These are phyloP conservation scores for Salminus brasiliensis DNA, from an alignment of 2,113 vertebrate genomes.

Conservation along the genomic window DNA sequence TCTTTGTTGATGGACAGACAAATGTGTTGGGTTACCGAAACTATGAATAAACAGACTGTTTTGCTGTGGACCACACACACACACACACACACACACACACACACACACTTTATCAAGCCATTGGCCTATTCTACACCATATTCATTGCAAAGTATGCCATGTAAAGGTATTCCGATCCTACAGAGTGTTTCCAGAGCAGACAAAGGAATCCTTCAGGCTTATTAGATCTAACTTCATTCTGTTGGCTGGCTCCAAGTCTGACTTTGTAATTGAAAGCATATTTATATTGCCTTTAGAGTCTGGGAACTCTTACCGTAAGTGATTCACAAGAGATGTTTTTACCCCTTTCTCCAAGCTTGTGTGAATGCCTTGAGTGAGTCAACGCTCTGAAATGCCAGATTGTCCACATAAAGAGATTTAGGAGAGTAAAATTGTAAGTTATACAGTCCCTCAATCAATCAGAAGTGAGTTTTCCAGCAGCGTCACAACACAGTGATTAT, in stretches of 20 bases:
- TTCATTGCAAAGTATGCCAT: neutral
- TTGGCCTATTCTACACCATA: neutral
- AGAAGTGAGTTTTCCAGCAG: neutral
- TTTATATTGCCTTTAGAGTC: conserved; percentile 31
- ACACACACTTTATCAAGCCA: neutral
- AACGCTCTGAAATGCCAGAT: neutral
- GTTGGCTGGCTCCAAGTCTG: conserved; percentile 45
- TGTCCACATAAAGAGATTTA: neutral
- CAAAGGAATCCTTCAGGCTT: neutral
- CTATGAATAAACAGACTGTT: neutral
- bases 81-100: too few species aligned
- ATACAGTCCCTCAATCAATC: neutral
- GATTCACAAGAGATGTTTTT: conserved; percentile 12
- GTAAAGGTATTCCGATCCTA: neutral
- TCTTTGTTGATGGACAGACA: neutral
- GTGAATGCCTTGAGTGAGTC: neutral
- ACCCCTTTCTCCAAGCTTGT: neutral
- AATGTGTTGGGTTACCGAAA: neutral
- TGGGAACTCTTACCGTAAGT: conserved; percentile 22
- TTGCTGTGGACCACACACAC: too few species aligned
- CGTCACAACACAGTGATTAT: neutral
- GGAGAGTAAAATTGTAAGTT: neutral
- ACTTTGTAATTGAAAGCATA: conserved; percentile 54
- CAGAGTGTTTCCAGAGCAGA: conserved; percentile 23
- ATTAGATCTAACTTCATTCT: neutral